phyloP scores from a whole-genome alignment of 2,797 vertebrate species.

The Enteromius unitaeniatus region DNA sequence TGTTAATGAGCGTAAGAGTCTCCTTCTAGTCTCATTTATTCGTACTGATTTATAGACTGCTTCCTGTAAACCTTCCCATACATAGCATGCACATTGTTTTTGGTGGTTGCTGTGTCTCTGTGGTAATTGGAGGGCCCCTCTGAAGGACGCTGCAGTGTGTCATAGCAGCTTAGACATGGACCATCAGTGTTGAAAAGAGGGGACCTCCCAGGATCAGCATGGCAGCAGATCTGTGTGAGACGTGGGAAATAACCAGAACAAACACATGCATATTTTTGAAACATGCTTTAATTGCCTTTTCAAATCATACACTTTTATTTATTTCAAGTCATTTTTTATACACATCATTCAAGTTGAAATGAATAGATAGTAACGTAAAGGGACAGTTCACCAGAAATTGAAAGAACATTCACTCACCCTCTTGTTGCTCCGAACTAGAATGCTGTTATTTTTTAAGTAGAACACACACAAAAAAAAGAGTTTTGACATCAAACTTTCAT shows the following conservation, averaged over 20 bases:
- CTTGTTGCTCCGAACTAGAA: neutral
- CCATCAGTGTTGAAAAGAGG: constrained; percentile 57
- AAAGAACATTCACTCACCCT: neutral
- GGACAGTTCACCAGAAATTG: neutral
- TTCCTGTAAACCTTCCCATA: constrained; percentile 10
- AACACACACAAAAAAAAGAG: neutral
- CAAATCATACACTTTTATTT: neutral
- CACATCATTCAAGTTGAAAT: neutral
- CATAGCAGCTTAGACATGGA: constrained; percentile 62
- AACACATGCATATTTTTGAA: neutral
- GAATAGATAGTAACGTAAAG: neutral
- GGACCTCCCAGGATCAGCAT: constrained; percentile 48
- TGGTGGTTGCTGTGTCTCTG: constrained; percentile 17
- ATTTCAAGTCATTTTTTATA: neutral
- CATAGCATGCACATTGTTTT: constrained; percentile 33
- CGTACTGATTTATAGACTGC: constrained; percentile 12
- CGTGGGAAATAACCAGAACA: constrained; percentile 43
- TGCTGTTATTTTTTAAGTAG: neutral
- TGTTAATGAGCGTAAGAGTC: neutral
- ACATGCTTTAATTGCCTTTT: neutral
- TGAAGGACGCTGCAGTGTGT: constrained; percentile 57
- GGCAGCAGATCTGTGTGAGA: constrained; percentile 38
- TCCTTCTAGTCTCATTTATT: neutral
- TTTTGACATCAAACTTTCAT: neutral
- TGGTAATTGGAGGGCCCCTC: constrained; percentile 23